Base-by-base conservation (phyloP, 1,140 invertebrate genomes). In the Mercenaria mercenaria region DNA sequence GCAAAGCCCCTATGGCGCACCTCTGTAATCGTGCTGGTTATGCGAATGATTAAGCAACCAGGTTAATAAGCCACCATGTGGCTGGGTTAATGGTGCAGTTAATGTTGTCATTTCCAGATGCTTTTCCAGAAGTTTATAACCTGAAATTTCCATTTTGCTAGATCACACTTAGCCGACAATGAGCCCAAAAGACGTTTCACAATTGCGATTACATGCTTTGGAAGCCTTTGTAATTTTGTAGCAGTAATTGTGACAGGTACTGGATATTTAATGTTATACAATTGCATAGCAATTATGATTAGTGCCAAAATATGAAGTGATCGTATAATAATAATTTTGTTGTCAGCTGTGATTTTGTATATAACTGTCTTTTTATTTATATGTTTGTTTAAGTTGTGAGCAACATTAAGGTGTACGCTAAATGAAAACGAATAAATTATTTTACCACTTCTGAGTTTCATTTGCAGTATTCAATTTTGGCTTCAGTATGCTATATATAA, bases 161-260 rank as follows among this genome's bases (percentile, higher is more conserved):
- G 32, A 32, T 79, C 50, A 79, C 76, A 79, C 76, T 79, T 79
- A 79, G 47, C 50, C 23, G 76, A 79, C 43, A 79, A 79, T 79
- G 26, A 79, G 26, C 32, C 32, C 67, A 10, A 37, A 41, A 41
- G 67, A 29, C 1, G 67, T 20, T 39, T 39, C 13, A 26, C 23
- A 72, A 72, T 72, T 72, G 15, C 34, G 8, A 41, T 39, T 39
- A 67, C 34, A 41, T 37, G 67, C 3, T 41, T 72, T 41, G 18
- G 18, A 29, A 39, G 67, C 29, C 10, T 23, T 13, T 72, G 67
- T 20, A 39, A 39, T 26, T 64, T 20, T 29, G 29, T 29, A n/a
- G 6, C 29, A 29, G 1, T 29, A 29, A 29, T 29, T 20, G n/a
- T 15, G 59, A 56, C 52, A 64, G 59, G 6, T 11, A 29, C 59